Evolutionary conservation across 2,113 vertebrate species (phyloP).

Genomic region (Hemiprocne comata): DNA sequence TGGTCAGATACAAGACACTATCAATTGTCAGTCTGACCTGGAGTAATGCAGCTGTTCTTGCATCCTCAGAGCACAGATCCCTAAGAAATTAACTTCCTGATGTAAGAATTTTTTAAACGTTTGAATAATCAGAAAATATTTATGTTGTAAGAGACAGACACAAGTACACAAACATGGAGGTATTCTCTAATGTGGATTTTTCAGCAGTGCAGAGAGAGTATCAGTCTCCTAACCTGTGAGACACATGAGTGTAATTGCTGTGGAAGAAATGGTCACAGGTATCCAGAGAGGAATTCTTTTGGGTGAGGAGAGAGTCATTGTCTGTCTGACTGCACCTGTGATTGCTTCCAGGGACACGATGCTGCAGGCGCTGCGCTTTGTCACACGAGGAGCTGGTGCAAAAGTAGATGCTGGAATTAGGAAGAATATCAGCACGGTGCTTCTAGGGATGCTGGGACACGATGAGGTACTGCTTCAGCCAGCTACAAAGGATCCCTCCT

Average conservation of each 20-base stretch:
- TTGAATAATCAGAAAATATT: neutral
- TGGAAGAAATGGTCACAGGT: neutral
- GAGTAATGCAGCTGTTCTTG: neutral
- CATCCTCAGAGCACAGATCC: neutral
- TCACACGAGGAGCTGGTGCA: constrained; percentile 92
- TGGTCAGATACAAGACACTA: too few species aligned
- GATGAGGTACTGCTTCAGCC: constrained; percentile 86
- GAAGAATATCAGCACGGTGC: constrained; percentile 86
- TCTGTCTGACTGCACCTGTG: neutral
- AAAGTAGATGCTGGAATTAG: constrained; percentile 91
- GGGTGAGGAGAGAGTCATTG: neutral
- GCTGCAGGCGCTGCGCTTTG: constrained; percentile 94
- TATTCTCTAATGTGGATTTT: neutral
- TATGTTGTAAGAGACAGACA: neutral
- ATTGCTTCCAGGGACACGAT: constrained; percentile 89
- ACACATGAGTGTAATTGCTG: neutral
- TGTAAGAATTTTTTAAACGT: neutral
- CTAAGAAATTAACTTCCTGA: neutral
- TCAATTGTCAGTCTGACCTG: neutral
- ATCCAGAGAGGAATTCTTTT: neutral
- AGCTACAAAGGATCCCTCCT: neutral
- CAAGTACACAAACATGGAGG: neutral
- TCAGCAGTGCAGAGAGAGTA: neutral
- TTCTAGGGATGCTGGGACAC: constrained; percentile 96
- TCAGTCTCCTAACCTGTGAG: neutral